phyloP scores from a whole-genome alignment of 23 tunicate genomes.

The Trididemnum clinides region DNA sequence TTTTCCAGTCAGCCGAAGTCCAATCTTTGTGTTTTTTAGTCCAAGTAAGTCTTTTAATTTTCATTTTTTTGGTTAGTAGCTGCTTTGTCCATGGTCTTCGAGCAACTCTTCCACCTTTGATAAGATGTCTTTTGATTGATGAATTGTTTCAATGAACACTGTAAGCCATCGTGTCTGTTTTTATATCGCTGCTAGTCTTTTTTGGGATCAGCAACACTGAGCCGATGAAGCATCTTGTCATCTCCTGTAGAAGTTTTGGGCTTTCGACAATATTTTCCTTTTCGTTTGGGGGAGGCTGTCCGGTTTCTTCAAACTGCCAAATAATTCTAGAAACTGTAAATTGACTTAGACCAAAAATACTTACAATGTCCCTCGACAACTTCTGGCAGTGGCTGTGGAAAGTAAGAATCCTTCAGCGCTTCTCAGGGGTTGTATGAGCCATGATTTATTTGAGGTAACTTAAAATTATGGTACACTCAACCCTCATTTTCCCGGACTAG shows the following conservation, averaged over 20 bases:
- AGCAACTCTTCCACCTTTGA: too few species aligned
- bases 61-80: too few species aligned
- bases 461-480: too few species aligned
- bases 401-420: not conserved
- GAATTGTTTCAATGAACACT: too few species aligned
- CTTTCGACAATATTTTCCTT: constrained; percentile 8
- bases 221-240: not conserved
- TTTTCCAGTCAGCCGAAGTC: too few species aligned
- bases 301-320: not conserved
- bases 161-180: too few species aligned
- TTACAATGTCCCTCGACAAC: not conserved
- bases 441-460: too few species aligned
- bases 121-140: too few species aligned
- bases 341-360: not conserved
- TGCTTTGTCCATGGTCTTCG: too few species aligned
- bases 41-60: too few species aligned
- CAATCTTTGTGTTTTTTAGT: too few species aligned
- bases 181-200: not conserved
- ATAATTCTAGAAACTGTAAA: not conserved
- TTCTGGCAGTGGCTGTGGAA: not conserved
- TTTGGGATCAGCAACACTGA: not conserved
- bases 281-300: not conserved
- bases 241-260: not conserved
- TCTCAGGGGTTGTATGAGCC: not conserved
- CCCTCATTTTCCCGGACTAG: too few species aligned